A percentile compares a stretch with the other conserved stretches of the same genome.
These are phyloP conservation scores for Pavo muticus DNA, from an alignment of 2,113 vertebrate genomes.

Conservation along the genomic window DNA sequence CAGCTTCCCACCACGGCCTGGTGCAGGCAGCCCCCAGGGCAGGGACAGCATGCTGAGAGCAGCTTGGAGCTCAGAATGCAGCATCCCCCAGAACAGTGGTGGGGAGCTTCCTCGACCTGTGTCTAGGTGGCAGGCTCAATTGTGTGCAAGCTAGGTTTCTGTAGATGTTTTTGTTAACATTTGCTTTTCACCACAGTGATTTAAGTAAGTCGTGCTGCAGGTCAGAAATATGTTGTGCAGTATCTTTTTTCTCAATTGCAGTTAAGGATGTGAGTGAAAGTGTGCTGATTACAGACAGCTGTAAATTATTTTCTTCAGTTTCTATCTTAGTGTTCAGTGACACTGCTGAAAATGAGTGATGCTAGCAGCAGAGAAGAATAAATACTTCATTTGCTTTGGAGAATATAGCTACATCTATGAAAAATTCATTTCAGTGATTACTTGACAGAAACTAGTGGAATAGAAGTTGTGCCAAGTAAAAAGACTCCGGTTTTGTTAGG, in stretches of 20 bases:
- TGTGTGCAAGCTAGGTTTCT: background rate
- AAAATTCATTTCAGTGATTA: background rate
- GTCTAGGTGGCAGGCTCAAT: background rate
- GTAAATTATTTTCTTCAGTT: background rate
- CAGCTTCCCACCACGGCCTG: background rate
- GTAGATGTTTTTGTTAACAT: background rate
- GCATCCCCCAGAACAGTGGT: background rate
- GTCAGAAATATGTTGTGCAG: background rate
- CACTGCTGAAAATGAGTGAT: background rate
- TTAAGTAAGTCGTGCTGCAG: background rate
- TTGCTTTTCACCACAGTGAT: background rate
- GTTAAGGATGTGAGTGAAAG: background rate
- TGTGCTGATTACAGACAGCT: background rate
- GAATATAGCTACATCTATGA: background rate
- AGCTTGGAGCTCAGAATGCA: background rate
- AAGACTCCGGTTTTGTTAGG: background rate
- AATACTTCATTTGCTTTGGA: background rate
- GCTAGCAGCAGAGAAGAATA: background rate
- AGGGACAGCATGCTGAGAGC: fast-evolving
- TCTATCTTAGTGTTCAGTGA: background rate
- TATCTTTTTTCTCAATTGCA: background rate
- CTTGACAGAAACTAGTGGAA: background rate
- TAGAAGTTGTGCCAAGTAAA: background rate
- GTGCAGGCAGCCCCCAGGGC: background rate
- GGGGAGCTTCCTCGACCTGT: background rate